Base-by-base conservation (phyloP, 2,797 vertebrate genomes). In the Chlorospingus flavigularis region DNA sequence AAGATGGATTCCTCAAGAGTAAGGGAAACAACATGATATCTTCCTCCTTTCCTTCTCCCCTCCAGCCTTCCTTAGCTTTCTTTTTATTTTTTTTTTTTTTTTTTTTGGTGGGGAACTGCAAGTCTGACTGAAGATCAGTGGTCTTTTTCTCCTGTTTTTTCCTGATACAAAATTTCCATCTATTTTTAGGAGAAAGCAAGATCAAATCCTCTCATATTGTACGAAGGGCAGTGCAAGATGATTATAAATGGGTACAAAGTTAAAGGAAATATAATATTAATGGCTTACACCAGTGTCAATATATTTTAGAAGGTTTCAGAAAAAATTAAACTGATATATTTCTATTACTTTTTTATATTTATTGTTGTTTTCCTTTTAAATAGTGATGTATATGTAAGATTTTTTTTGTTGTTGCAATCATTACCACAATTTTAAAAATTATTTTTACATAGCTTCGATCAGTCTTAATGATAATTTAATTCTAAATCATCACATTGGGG, bases 61-160 rank as follows among this genome's bases (percentile, higher is more conserved):
- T 48, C 5, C 5, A 23, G 0, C 3, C 4, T 39, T 42, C 4
- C 2, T 42, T 35, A 35, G 3, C 28, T 45, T 20, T 25, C 2
- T 16, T 35, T 47, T 26, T 16, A 26, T 15, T 48, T 14, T 48
- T 24, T 42, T 2, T 11, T 42, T 42, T 7, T 4, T 13, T 48
- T 24, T 35, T 35, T 26, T 71, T 26, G 0, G 2, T 50, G 5
- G 4, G 17, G 4, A 57, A 20, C 30, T 58, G 3, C 15, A 53
- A n/a, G 17, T 47, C 13, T 47, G 17, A n/a, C 11, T 65, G 15
- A 13, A 75, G 4, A 40, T 57, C 5, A 26, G 3, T 1, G 1
- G 2, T 31, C 4, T 50, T 35, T 92, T 57, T 31, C 8, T 61
- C 19, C 17, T 62, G 4, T 4, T 70, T 71, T 57, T 57, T 50